These are phyloP conservation scores for Matsumurasca onukii DNA, from an alignment of 1,140 invertebrate species.

Conservation along the genomic window DNA sequence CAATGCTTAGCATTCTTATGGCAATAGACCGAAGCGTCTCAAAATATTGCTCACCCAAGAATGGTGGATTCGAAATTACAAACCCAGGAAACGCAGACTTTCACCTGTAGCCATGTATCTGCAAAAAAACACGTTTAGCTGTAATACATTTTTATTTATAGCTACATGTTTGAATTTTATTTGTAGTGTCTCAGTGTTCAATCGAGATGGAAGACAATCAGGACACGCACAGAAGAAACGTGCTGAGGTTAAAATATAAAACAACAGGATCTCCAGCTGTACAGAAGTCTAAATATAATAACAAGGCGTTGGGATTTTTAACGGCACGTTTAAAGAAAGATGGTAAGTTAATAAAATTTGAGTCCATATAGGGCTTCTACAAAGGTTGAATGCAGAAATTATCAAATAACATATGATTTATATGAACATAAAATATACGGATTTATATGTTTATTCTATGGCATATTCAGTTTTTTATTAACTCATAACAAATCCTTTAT, in stretches of 20 bases:
- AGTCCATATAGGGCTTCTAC: no score
- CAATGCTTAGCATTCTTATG: background rate
- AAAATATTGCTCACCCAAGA: background rate
- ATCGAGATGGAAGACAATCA: background rate
- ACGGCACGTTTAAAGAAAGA: background rate
- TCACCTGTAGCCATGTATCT: background rate
- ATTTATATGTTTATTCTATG: no score
- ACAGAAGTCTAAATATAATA: background rate
- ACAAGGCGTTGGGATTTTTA: background rate
- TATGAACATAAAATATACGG: no score
- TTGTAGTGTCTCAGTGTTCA: background rate
- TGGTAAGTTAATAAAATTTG: no score
- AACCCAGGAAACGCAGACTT: background rate
- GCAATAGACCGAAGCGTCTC: background rate
- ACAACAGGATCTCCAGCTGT: background rate
- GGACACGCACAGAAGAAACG: background rate
- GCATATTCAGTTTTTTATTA: no score
- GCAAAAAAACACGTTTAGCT: background rate
- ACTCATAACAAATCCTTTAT: no score
- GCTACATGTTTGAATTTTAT: background rate
- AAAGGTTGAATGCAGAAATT: no score
- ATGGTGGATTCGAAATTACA: background rate
- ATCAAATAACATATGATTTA: no score
- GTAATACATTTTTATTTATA: background rate
- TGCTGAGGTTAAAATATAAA: background rate